Conservation (phyloP, 2,888 invertebrate genomes). For the Iselma pallidipennis region DNA sequence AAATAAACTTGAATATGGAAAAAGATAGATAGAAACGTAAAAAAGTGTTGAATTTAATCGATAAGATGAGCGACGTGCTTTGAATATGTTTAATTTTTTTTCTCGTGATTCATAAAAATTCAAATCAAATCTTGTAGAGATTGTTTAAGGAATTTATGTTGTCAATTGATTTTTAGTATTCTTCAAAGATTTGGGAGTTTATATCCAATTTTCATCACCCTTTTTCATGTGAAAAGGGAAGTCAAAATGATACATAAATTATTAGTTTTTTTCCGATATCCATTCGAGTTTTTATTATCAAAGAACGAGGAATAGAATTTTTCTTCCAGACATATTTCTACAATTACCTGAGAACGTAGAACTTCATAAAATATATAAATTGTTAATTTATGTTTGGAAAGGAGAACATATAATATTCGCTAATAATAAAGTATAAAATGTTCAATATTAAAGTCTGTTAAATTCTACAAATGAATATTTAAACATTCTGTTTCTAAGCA, state of each 20-base stretch:
- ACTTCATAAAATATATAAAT: too few relatives aligned
- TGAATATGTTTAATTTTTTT: not conserved
- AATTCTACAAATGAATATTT: not conserved
- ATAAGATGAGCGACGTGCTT: not conserved
- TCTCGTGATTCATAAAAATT: not conserved
- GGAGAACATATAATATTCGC: too few relatives aligned
- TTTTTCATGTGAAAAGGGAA: too few relatives aligned
- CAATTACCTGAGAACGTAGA: too few relatives aligned
- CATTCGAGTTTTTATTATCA: too few relatives aligned
- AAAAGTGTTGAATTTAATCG: not conserved
- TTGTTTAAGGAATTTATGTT: not conserved
- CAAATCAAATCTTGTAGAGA: slow-evolving; percentile 4
- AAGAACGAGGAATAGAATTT: too few relatives aligned
- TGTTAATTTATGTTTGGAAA: too few relatives aligned
- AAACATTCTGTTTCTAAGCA: not conserved
- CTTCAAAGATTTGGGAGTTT: not conserved
- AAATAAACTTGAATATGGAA: too few relatives aligned
- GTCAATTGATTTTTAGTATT: not conserved
- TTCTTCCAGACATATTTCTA: too few relatives aligned
- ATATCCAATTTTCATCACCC: not conserved
- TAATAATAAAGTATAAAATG: not conserved
- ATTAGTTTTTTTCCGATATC: too few relatives aligned
- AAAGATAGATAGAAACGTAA: too few relatives aligned
- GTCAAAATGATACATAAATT: too few relatives aligned
- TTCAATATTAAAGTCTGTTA: not conserved